phyloP scores from a whole-genome alignment of 30 jellyfish, hydroid and myxozoan genomes.

The Rhopilema esculentum region DNA sequence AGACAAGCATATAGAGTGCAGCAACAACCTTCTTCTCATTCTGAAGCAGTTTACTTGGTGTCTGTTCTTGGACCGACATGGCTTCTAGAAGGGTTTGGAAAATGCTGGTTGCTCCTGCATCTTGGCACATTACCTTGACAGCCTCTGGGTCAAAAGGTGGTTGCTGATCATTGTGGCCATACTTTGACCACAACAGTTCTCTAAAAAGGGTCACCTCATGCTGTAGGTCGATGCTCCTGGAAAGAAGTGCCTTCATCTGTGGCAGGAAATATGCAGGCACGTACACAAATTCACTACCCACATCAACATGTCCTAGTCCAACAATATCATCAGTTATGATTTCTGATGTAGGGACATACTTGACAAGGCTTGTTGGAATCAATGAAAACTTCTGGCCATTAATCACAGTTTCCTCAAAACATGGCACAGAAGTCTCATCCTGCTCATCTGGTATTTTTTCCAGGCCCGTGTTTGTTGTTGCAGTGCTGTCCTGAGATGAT shows the following conservation, averaged over 20 bases:
- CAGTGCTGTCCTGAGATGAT: slow-evolving; percentile 1
- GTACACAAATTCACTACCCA: slow-evolving; percentile 7
- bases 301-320: slow-evolving; percentile 30
- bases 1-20: slow-evolving; percentile 17
- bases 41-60: neutral
- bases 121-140: slow-evolving; percentile 5
- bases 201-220: slow-evolving; percentile 22
- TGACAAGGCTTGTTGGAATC: slow-evolving; percentile 16
- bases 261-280: slow-evolving; percentile 5
- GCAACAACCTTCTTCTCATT: slow-evolving; percentile 38
- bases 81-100: slow-evolving; percentile 7
- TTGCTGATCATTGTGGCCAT: slow-evolving; percentile 2
- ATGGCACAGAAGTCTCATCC: slow-evolving; percentile 3
- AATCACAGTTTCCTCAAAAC: slow-evolving; percentile 10
- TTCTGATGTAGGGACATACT: neutral
- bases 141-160: slow-evolving; percentile 45
- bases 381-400: slow-evolving; percentile 4
- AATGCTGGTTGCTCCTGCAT: slow-evolving; percentile 34
- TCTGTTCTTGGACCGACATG: slow-evolving; percentile 14
- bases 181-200: slow-evolving; percentile 1
- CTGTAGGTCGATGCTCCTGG: slow-evolving; percentile 7
- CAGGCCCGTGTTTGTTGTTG: neutral
- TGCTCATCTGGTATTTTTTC: neutral
- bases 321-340: neutral
- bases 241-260: neutral